phyloP scores from a whole-genome alignment of 2,113 vertebrate genomes.

The Oncorhynchus mykiss region DNA sequence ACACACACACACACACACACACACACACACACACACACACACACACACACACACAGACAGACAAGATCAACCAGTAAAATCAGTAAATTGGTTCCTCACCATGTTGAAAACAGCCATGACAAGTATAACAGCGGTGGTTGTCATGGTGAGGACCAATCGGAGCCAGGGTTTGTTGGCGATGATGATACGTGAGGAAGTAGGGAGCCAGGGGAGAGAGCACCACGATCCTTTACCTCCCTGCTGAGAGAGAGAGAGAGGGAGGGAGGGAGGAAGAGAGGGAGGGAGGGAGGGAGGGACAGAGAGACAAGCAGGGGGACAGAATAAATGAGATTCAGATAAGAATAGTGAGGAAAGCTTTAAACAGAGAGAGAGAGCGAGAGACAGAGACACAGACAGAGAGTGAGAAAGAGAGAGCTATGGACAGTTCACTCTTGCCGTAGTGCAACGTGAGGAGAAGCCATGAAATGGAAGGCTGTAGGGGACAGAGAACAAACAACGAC shows the following conservation, averaged over 20 bases:
- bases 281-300: not conserved
- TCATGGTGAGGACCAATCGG: constrained; percentile 88
- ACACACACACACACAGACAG: no score
- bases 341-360: no score
- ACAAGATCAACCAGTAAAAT: not conserved
- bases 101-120: constrained; percentile 97
- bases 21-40: no score
- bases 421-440: no score
- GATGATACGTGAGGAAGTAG: constrained; percentile 91
- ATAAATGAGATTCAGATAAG: no score
- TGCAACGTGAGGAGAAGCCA: no score
- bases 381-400: not conserved
- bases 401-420: not conserved
- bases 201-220: constrained; percentile 83
- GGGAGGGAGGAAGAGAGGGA: not conserved
- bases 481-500: not conserved
- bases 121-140: constrained; percentile 88
- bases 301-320: not conserved
- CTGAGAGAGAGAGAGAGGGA: constrained; percentile 59
- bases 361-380: not conserved
- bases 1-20: no score
- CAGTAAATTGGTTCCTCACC: constrained; percentile 65
- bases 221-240: constrained; percentile 88
- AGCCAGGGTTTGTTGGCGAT: constrained; percentile 92
- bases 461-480: no score